Conservation (phyloP, 2,113 vertebrate species). For the Crypturellus undulatus region DNA sequence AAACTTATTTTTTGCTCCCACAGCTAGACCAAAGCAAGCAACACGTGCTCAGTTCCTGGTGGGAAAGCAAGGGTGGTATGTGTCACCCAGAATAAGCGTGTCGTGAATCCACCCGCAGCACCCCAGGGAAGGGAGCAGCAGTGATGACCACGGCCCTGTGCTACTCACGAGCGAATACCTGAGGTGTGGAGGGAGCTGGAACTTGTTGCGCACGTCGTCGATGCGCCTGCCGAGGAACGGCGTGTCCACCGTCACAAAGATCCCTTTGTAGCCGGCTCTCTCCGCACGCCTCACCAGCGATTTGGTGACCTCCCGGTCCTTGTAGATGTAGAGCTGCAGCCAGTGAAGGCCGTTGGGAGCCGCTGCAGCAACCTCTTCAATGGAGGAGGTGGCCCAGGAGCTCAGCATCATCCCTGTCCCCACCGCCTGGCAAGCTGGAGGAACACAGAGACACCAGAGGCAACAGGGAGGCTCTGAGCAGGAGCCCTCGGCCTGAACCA, state of each 20-base stretch:
- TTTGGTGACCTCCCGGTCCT: slow-evolving; percentile 87
- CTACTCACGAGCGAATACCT: slow-evolving; percentile 75
- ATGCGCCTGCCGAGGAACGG: slow-evolving; percentile 89
- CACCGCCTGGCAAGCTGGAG: slow-evolving; percentile 84
- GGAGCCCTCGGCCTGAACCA: not conserved
- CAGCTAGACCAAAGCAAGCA: not conserved
- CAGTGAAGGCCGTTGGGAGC: slow-evolving; percentile 75
- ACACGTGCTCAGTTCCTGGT: rapidly evolving
- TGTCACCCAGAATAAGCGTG: not conserved
- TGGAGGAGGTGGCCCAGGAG: slow-evolving; percentile 93
- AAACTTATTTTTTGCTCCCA: rapidly evolving
- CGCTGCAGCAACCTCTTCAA: slow-evolving; percentile 90
- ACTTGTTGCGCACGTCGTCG: slow-evolving; percentile 90
- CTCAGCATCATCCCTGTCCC: slow-evolving; percentile 97
- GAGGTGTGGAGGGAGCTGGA: slow-evolving; percentile 90
- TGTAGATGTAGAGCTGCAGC: slow-evolving; percentile 95
- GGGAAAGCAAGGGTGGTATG: rapidly evolving
- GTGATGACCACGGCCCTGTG: rapidly evolving
- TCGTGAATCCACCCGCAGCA: not conserved
- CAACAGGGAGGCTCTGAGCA: not conserved
- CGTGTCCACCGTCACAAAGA: slow-evolving; percentile 95
- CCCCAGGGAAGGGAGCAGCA: not conserved
- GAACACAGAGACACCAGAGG: not conserved
- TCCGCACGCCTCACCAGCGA: slow-evolving; percentile 89
- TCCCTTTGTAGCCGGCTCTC: slow-evolving; percentile 85